Evolutionary conservation across 2,888 invertebrate genomes (phyloP).

Genomic region (Eilema sororculum): DNA sequence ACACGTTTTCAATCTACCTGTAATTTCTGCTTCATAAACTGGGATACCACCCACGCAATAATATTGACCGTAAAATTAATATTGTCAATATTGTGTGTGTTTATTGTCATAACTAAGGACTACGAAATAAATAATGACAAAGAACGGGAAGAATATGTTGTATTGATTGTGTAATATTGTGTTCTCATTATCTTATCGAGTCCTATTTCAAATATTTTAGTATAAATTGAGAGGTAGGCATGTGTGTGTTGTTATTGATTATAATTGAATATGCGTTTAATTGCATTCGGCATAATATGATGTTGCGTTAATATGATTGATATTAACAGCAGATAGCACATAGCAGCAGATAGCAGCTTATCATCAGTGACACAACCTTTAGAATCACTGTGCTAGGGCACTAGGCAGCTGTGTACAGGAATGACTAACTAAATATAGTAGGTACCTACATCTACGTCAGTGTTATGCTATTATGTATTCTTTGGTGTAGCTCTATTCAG

Average conservation of each 20-base stretch:
- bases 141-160: background rate
- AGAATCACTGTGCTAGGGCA: constrained; percentile 33
- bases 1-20: background rate
- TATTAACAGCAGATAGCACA: constrained; percentile 35
- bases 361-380: constrained; percentile 47
- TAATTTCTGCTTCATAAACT: background rate
- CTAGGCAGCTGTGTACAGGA: background rate
- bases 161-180: background rate
- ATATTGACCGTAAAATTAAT: too few species aligned
- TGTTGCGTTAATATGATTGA: constrained; percentile 24
- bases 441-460: too few species aligned
- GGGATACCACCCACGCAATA: too few species aligned
- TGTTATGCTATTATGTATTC: too few species aligned
- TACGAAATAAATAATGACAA: background rate
- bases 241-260: background rate
- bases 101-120: background rate
- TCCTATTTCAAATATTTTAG: background rate
- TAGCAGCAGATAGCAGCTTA: constrained; percentile 38
- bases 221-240: background rate
- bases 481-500: background rate
- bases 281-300: constrained; percentile 1
- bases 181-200: background rate
- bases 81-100: too few species aligned
- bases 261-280: background rate
- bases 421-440: background rate